Base-by-base conservation (phyloP, 1,140 invertebrate genomes). In the Drosophila ananassae region DNA sequence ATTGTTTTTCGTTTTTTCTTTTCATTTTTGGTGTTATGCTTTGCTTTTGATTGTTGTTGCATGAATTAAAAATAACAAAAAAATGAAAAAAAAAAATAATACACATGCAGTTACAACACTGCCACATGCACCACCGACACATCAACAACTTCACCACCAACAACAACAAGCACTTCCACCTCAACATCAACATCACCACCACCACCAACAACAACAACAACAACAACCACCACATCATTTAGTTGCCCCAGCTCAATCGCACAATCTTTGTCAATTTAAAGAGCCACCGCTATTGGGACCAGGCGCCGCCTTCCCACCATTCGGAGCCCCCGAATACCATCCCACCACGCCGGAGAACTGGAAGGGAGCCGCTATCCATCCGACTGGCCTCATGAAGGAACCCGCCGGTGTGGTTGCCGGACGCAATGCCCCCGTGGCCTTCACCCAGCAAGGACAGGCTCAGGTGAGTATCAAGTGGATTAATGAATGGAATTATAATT, bases 241-340 rank as follows among this genome's bases (percentile, higher is more conserved):
- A 76, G 81, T 82, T 80, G 77, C 81, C 60, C 77, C 82, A 87
- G 76, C 87, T 79, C 79, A 84, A 90, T 69, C 90, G 82, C 79
- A 89, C 82, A 91, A 91, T 91, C 91, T 90, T 91, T 85, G 74
- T 91, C 89, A 82, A 91, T 92, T 92, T 92, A 91, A 92, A 92
- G 91, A 92, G 79, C 91, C 91, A 77, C 89, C 91, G 74, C 81
- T 92, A 66, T 72, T 92, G 85, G 91, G 91, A 87, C 87, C 91
- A 58, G 91, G 91, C 53, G 79, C 91, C 64, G 83, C 77, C 53
- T 92, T 92, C 72, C 79, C 91, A 51, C 80, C 78, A 81, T 92
- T 91, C 77, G 91, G 90, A 25, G 80, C 90, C 69, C 80, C 90
- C 52, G 91, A 92, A 75, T 92, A 90, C 59, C 89, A 92, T 81